phyloP scores from a whole-genome alignment of 2,797 vertebrate genomes.

The Bovichtus variegatus region DNA sequence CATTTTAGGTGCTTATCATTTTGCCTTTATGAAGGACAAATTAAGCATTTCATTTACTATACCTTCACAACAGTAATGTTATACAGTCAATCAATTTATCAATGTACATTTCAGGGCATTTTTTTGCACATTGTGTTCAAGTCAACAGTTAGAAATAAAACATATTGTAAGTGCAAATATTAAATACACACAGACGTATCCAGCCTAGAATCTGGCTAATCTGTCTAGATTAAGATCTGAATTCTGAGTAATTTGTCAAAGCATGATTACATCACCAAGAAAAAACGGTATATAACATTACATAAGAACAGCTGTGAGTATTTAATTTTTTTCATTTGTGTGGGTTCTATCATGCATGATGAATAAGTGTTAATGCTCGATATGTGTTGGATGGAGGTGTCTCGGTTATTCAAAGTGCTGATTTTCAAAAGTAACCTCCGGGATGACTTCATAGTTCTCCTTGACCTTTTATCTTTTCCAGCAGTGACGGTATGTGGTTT shows the following conservation, averaged over 20 bases:
- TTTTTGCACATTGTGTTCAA: too few relatives aligned
- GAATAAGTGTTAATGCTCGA: neutral
- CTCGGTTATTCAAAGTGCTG: neutral
- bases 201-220: neutral
- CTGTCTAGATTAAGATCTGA: neutral
- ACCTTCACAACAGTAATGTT: too few relatives aligned
- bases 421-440: slow-evolving; percentile 42
- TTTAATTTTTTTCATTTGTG: neutral
- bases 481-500: slow-evolving; percentile 56
- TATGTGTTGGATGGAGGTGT: neutral
- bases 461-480: slow-evolving; percentile 64
- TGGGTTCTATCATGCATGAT: neutral
- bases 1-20: too few relatives aligned
- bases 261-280: neutral
- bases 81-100: too few relatives aligned
- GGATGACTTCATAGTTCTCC: slow-evolving; percentile 22
- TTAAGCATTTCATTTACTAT: too few relatives aligned
- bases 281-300: neutral
- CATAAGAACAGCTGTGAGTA: neutral
- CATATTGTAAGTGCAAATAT: too few relatives aligned
- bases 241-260: neutral
- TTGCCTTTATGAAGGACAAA: too few relatives aligned
- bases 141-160: too few relatives aligned
- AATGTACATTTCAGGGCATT: too few relatives aligned
- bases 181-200: neutral